Percentiles rank a stretch among this genome's conserved stretches.
phyloP scores from a whole-genome alignment of 1,140 invertebrate species.

The Procambarus clarkii region DNA sequence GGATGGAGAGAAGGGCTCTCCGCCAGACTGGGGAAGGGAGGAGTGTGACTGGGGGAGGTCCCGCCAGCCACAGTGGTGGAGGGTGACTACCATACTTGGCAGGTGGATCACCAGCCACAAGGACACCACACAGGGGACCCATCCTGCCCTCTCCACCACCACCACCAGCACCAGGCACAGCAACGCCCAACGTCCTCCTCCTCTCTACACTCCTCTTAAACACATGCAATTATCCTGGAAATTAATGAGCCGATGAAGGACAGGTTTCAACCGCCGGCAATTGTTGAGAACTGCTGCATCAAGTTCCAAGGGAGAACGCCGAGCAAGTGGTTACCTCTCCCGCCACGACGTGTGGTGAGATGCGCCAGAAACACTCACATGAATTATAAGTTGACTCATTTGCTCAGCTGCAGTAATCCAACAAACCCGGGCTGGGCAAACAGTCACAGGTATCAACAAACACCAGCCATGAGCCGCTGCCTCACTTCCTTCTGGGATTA shows the following conservation, averaged over 20 bases:
- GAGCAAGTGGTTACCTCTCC: background rate
- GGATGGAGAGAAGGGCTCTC: too few species aligned
- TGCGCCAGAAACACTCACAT: background rate
- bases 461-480: background rate
- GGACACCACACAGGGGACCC: background rate
- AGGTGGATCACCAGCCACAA: too few species aligned
- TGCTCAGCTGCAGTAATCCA: background rate
- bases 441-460: background rate
- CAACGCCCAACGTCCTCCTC: slow-evolving; percentile 22
- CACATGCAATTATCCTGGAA: slow-evolving; percentile 52
- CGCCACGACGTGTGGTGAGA: background rate
- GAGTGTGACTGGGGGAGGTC: background rate
- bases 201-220: slow-evolving; percentile 16
- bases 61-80: too few species aligned
- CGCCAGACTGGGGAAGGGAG: background rate
- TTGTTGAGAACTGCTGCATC: slow-evolving; percentile 47
- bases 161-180: slow-evolving; percentile 8
- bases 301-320: background rate
- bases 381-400: slow-evolving; percentile 1
- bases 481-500: background rate
- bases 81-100: too few species aligned
- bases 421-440: background rate
- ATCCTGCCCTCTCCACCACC: background rate
- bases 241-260: slow-evolving; percentile 55
- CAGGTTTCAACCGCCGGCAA: slow-evolving; percentile 40